Base-by-base conservation (phyloP, 2,797 vertebrate genomes). In the Clarias platycephalus region DNA sequence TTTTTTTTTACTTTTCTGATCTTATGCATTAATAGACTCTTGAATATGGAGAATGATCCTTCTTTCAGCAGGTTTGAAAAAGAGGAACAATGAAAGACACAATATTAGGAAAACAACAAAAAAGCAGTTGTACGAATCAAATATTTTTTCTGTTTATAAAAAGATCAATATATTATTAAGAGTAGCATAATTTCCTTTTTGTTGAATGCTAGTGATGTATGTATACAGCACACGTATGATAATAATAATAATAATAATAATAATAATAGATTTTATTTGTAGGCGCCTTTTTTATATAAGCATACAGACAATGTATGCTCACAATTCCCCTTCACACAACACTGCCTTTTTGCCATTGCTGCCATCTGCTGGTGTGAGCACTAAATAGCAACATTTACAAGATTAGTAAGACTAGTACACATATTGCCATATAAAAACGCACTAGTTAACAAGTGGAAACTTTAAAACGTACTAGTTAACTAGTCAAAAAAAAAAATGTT, bases 301-400 rank as follows among this genome's bases (percentile, higher is more conserved):
- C n/a, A n/a, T n/a, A n/a, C n/a, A n/a, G n/a, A n/a, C n/a, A n/a
- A n/a, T 24, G n/a, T 24, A 71, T 40, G n/a, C 68, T 44, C 40
- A 53, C 70, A 72, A 71, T 24, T 20, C 70, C 49, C 40, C 49
- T 44, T 26, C 18, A 60, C 55, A 77, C 75, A 31, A 40, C 2
- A 37, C 7, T 66, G 60, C 60, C 6, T 74, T 82, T 53, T 85
- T 83, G 63, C 57, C 64, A 64, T 64, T 86, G 81, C 85, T 86
- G 81, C 85, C 85, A 83, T 86, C 85, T 86, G 70, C 66, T 83
- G 85, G 85, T 31, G 18, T 5, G 26, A 64, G 53, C 57, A 20
- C 22, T 70, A 86, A 78, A 86, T 63, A 86, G 44, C 85, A 79
- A 2, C n/a, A 71, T 57, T 57, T 70, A 62, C 18, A 79, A n/a